Conservation (phyloP, 2,113 vertebrate genomes). For the Isurus oxyrinchus region DNA sequence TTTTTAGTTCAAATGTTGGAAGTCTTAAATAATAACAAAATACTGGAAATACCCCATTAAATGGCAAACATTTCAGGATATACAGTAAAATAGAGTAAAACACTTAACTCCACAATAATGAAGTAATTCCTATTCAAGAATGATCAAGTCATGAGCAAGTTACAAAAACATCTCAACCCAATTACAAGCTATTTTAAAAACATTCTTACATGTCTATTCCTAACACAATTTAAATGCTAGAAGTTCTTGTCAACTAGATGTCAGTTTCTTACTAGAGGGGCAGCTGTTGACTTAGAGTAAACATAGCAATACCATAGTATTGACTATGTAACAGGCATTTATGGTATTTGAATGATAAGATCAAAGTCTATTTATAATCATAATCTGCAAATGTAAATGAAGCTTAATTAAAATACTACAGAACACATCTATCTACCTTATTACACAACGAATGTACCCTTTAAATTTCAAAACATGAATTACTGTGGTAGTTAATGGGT, state of each 20-base stretch:
- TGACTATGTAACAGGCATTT: background rate
- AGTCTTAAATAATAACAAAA: background rate
- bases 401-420: background rate
- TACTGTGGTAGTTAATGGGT: background rate
- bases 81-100: background rate
- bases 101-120: background rate
- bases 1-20: background rate
- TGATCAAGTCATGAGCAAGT: background rate
- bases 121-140: background rate
- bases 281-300: background rate
- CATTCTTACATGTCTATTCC: constrained; percentile 15
- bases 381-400: background rate
- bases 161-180: background rate
- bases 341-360: background rate
- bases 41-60: background rate
- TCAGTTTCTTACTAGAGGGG: constrained; percentile 5
- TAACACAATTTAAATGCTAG: constrained; percentile 9
- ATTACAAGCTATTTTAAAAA: background rate
- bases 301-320: background rate
- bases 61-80: background rate
- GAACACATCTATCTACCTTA: background rate
- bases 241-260: constrained; percentile 8
- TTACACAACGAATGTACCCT: background rate
- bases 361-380: constrained; percentile 1
- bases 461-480: background rate